These are phyloP conservation scores for Triplophysa tibetana DNA, from an alignment of 2,113 vertebrate species.

Conservation along the genomic window DNA sequence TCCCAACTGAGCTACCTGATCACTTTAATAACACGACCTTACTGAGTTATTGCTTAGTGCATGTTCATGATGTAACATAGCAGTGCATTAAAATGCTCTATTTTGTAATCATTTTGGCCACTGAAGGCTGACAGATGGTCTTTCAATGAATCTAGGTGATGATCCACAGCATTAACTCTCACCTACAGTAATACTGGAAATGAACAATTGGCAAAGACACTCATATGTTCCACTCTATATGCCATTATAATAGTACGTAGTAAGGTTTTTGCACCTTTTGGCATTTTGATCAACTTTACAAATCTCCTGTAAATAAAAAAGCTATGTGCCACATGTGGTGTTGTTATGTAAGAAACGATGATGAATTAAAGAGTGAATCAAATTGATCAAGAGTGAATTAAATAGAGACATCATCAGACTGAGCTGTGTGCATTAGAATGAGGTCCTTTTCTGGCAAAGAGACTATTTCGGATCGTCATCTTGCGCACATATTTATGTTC, in stretches of 20 bases:
- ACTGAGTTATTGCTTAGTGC: background rate
- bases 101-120: background rate
- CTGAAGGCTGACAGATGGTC: constrained; percentile 37
- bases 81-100: background rate
- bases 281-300: background rate
- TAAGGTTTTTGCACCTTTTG: background rate
- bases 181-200: constrained; percentile 25
- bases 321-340: constrained; percentile 1
- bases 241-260: background rate
- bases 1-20: no score
- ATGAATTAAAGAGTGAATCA: constrained; percentile 25
- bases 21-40: background rate
- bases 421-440: constrained; percentile 5
- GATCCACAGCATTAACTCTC: constrained; percentile 19
- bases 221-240: constrained; percentile 4
- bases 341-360: background rate
- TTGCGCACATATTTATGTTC: background rate
- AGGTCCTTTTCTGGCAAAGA: constrained; percentile 11
- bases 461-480: background rate
- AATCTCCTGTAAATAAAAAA: background rate
- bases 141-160: constrained; percentile 31
- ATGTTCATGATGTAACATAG: background rate
- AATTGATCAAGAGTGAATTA: constrained; percentile 5
- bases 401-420: background rate
- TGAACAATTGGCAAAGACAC: background rate